Percentiles rank a stretch among this genome's conserved stretches.
Conservation (phyloP, 35 echinoderm and acorn worm genomes). For the Eucidaris tribuloides region DNA sequence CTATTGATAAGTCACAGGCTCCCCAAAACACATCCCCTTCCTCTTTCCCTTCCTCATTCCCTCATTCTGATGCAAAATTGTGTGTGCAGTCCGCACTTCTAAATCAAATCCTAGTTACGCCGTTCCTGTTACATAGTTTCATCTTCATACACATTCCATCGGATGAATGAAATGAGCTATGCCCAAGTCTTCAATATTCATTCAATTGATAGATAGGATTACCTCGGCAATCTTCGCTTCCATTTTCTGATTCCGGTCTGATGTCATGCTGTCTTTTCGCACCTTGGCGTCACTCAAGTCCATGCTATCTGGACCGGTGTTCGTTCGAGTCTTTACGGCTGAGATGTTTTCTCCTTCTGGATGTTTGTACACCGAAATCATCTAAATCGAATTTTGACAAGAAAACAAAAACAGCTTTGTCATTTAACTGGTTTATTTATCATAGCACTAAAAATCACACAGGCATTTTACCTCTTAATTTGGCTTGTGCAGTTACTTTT, state of each 20-base stretch:
- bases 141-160: not conserved
- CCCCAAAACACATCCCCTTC: too few relatives aligned
- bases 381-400: not conserved
- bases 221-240: not conserved
- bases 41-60: too few relatives aligned
- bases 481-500: too few relatives aligned
- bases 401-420: not conserved
- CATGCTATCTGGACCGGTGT: not conserved
- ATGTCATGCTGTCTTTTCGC: not conserved
- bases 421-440: not conserved
- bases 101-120: too few relatives aligned
- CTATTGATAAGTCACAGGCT: too few relatives aligned
- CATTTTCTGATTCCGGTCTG: not conserved
- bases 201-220: too few relatives aligned
- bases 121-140: not conserved
- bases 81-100: too few relatives aligned
- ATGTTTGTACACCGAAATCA: constrained; percentile 8
- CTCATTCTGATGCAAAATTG: too few relatives aligned
- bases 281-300: not conserved
- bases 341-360: not conserved
- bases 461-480: not conserved
- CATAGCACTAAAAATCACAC: not conserved
- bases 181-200: too few relatives aligned
- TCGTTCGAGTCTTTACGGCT: not conserved
- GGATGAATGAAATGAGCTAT: too few relatives aligned